Evolutionary conservation across 2,113 vertebrate species (phyloP).

Genomic region (Saccopteryx leptura): DNA sequence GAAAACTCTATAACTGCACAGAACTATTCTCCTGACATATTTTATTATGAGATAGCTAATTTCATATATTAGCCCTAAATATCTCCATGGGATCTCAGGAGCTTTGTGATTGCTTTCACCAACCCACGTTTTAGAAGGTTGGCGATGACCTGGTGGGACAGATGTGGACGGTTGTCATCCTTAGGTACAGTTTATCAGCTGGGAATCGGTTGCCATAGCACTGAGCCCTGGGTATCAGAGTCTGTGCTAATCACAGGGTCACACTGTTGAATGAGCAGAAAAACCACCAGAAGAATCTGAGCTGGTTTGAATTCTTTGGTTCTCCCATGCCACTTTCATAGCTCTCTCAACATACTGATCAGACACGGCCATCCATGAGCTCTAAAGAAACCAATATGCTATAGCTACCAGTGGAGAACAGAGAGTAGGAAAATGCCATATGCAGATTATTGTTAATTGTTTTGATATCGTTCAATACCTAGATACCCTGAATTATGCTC

Average conservation of each 20-base stretch:
- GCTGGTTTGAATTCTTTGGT: neutral
- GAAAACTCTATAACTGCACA: neutral
- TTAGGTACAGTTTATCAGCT: neutral
- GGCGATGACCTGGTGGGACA: neutral
- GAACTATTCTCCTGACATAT: neutral
- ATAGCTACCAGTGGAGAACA: neutral
- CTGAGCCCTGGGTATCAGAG: neutral
- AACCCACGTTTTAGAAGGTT: neutral
- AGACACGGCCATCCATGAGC: neutral
- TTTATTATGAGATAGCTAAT: neutral
- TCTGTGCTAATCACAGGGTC: neutral
- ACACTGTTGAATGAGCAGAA: neutral
- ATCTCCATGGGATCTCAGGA: neutral
- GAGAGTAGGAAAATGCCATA: neutral
- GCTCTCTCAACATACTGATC: neutral
- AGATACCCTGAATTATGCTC: neutral
- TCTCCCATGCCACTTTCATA: neutral
- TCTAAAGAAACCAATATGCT: neutral
- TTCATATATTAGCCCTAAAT: neutral
- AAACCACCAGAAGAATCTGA: neutral
- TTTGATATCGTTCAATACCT: conserved; percentile 37
- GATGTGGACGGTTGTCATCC: neutral
- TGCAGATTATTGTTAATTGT: neutral
- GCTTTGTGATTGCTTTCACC: neutral
- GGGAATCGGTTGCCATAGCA: neutral